Evolutionary conservation across 2,113 vertebrate species (phyloP).

Genomic region (Neogobius melanostomus): DNA sequence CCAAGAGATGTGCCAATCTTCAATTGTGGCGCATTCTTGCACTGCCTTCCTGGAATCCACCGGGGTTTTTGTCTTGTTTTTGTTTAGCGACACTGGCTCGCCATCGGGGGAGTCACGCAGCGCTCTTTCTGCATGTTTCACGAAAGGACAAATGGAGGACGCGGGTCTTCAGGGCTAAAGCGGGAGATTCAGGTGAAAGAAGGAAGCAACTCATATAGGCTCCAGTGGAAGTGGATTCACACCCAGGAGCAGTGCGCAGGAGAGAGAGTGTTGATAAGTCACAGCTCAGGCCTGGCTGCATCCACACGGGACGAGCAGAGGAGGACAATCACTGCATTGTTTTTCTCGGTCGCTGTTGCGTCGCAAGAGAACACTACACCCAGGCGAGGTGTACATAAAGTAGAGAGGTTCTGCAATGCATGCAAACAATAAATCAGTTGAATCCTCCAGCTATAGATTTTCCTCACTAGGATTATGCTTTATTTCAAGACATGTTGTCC

Average conservation of each 20-base stretch:
- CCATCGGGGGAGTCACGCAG: slow-evolving; percentile 55
- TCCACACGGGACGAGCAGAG: slow-evolving; percentile 59
- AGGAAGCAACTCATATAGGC: slow-evolving; percentile 52
- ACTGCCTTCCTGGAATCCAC: slow-evolving; percentile 48
- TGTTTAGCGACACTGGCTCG: slow-evolving; percentile 25
- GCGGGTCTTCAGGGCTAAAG: slow-evolving; percentile 64
- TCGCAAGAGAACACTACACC: slow-evolving; percentile 54
- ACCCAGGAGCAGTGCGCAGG: slow-evolving; percentile 66
- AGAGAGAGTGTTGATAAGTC: slow-evolving; percentile 51
- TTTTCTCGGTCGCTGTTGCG: slow-evolving; percentile 65
- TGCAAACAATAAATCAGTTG: background rate
- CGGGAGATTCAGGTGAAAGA: slow-evolving; percentile 68
- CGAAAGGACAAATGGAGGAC: slow-evolving; percentile 76
- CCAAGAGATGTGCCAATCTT: background rate
- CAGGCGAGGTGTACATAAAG: slow-evolving; percentile 3
- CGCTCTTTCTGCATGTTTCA: slow-evolving; percentile 64
- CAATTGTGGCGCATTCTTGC: background rate
- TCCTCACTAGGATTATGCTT: too few relatives aligned
- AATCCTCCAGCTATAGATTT: too few relatives aligned
- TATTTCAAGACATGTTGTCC: too few relatives aligned
- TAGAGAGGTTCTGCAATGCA: background rate
- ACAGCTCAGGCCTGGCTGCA: slow-evolving; percentile 60
- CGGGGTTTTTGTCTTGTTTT: slow-evolving; percentile 55
- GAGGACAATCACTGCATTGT: slow-evolving; percentile 55
- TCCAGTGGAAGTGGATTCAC: slow-evolving; percentile 51